Evolutionary conservation across 2,797 vertebrate genomes (phyloP), one percentile per base, ranked within the genome.

Genomic region (Oreortyx pictus): DNA sequence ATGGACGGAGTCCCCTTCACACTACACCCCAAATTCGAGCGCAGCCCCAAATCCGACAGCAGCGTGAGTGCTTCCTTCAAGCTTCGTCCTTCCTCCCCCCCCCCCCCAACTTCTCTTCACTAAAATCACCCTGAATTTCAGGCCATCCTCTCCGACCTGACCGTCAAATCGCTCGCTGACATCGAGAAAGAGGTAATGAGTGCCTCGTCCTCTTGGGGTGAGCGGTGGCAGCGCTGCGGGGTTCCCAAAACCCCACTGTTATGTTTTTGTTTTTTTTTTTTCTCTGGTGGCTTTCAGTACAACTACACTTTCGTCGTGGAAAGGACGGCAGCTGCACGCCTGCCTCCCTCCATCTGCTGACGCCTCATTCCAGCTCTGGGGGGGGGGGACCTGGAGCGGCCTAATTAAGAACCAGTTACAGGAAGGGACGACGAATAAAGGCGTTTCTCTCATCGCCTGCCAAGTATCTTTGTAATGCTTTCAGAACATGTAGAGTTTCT

Each of bases 131-230:
- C 7, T 13, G 12, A 4, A 3, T 54, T n/a, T 3, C 7, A 98
- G 98, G 97, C 90, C 89, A n/a, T 97, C 93, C 76, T 89, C 96
- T 13, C 96, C 68, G 97, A 98, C 78, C 97, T 99, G 43, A 97
- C 91, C 1, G 98, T 99, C 44, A 99, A 99, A 90, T 98, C 98
- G 1, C 85, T 98, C 7, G 98, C 98, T 2, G 98, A 99, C 65
- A 99, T 99, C 41, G 98, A 99, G 86, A 98, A 98, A 16, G 99
- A 99, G 98, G 99, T 99, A 46, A 78, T 92, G 52, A 13, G 10
- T 15, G 17, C 27, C 50, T 52, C 50, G 6, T 29, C 16, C 50
- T 52, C 9, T 29, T 17, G 50, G 15, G 50, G 50, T 11, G 50
- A 29, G 5, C 29, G 50, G 14, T 52, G 50, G 50, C 27, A 52